Base-by-base conservation (phyloP, 2,113 vertebrate species). In the Ifrita kowaldi region DNA sequence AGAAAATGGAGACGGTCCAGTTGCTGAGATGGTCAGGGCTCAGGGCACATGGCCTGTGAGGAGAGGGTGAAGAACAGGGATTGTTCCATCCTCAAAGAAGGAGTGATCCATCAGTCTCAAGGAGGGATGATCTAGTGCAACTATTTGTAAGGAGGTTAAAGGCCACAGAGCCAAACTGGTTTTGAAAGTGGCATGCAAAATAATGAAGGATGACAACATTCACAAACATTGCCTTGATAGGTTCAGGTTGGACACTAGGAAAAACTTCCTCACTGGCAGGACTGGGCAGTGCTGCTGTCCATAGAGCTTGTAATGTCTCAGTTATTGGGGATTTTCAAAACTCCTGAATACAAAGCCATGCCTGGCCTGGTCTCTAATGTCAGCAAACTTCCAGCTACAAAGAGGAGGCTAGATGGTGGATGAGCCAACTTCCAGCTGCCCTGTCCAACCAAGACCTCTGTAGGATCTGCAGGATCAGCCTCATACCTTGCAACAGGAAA, bases 131-230 rank as follows among this genome's bases (percentile, higher is more conserved):
- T 41, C 11, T 49, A 28, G 5, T 41, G 21, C 19, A 86, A 49
- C 27, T 49, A 14, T 49, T 49, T 26, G 23, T 64, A 74, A 13
- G 13, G 22, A 80, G n/a, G 19, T 17, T 75, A 56, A 83, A 76
- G 42, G 53, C 15, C 44, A 56, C 0, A 0, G 22, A 69, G 16
- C 4, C 32, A 92, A 73, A 64, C 6, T 16, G 6, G 0, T 65
- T 88, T 84, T 80, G 41, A 90, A 44, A 67, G 37, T 19, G 23
- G 12, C 28, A 68, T 13, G 30, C 44, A 68, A 35, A 23, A 21
- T 44, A 83, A 49, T 15, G 69, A 88, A 85, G 62, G 16, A 57
- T 2, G 27, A 57, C 1, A 6, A 42, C 20, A 59, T 67, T 53
- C 67, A 81, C 46, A 86, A 46, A 62, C 7, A 33, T 5, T 4